These are phyloP conservation scores for Proterorhinus semilunaris DNA, from an alignment of 2,113 vertebrate species.

Conservation along the genomic window DNA sequence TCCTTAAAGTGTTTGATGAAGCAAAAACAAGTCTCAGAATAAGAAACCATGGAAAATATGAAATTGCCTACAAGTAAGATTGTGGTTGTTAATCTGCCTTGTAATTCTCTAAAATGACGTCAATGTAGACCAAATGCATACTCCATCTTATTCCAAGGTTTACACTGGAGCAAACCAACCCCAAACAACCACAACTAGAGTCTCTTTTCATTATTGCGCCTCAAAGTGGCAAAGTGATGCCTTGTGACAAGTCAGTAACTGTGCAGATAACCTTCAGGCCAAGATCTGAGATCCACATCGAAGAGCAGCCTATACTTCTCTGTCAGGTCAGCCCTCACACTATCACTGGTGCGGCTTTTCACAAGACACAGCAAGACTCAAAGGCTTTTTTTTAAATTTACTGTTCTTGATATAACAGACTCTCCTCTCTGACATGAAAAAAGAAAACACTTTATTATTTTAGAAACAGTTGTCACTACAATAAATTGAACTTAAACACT, in stretches of 20 bases:
- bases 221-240: slow-evolving; percentile 68
- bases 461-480: too few relatives aligned
- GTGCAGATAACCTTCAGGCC: slow-evolving; percentile 80
- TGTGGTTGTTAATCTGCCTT: not conserved
- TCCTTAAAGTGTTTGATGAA: slow-evolving; percentile 79
- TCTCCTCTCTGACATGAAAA: too few relatives aligned
- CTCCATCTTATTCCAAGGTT: slow-evolving; percentile 75
- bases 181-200: slow-evolving; percentile 51
- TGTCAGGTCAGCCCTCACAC: slow-evolving; percentile 79
- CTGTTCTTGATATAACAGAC: too few relatives aligned
- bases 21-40: slow-evolving; percentile 75
- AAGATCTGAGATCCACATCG: slow-evolving; percentile 76
- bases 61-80: slow-evolving; percentile 84
- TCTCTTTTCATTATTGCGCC: slow-evolving; percentile 81
- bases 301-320: slow-evolving; percentile 76
- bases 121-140: not conserved
- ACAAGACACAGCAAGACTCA: too few relatives aligned
- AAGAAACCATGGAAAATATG: slow-evolving; percentile 88
- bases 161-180: slow-evolving; percentile 55
- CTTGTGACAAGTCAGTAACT: slow-evolving; percentile 61
- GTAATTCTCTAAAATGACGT: not conserved
- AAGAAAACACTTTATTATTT: too few relatives aligned
- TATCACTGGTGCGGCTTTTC: not conserved
- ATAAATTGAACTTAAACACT: too few relatives aligned
- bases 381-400: too few relatives aligned